These are phyloP conservation scores for Trogon melanurus DNA, from an alignment of 2,113 vertebrate species.

Conservation along the genomic window DNA sequence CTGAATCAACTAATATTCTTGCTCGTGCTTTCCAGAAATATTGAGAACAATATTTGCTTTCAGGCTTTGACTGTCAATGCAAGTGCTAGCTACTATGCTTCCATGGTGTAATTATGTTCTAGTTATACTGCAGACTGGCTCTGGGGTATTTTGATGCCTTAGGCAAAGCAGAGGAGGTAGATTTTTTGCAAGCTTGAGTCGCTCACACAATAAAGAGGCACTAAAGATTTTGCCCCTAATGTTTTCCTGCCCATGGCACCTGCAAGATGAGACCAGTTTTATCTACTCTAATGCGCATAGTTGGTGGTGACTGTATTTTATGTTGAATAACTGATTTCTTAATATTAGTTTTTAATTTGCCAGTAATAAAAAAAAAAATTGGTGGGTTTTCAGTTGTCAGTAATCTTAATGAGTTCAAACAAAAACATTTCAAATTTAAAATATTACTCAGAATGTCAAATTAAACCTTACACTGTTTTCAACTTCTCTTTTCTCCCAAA, in stretches of 20 bases:
- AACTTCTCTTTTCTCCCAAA: not conserved
- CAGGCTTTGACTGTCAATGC: not conserved
- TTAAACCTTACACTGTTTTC: not conserved
- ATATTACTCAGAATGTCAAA: not conserved
- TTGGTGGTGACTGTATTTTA: not conserved
- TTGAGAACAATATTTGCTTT: not conserved
- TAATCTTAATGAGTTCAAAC: not conserved
- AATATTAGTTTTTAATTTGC: not conserved
- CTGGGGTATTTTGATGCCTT: constrained; percentile 9
- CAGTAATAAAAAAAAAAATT: not conserved
- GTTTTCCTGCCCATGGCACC: constrained; percentile 24
- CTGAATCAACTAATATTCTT: not conserved
- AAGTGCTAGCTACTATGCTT: not conserved
- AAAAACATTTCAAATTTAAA: not conserved
- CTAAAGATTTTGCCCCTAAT: constrained; percentile 31
- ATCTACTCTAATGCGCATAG: not conserved
- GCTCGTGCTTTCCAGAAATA: not conserved
- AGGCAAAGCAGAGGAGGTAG: constrained; percentile 34
- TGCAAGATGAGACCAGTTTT: not conserved
- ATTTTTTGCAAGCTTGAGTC: not conserved
- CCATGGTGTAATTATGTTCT: constrained; percentile 26
- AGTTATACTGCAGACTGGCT: not conserved
- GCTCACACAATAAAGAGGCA: constrained; percentile 24
- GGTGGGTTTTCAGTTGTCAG: not conserved
- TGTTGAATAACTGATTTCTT: not conserved